Conservation (phyloP, 2,888 invertebrate species). For the Oxycera nigricornis region DNA sequence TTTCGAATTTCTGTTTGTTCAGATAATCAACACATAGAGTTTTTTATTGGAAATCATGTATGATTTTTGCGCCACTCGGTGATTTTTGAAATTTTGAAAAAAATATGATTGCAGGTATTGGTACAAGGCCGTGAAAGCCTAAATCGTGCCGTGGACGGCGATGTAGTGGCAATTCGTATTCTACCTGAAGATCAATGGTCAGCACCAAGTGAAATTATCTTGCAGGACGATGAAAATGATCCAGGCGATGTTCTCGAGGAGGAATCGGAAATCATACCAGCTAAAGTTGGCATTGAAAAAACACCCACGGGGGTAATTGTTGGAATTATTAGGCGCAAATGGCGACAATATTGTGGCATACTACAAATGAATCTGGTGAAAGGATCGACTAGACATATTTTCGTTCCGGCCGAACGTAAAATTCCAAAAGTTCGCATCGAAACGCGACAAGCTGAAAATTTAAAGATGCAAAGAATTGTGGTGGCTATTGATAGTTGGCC, state of each 20-base stretch:
- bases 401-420: slow-evolving; percentile 91
- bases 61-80: too few relatives aligned
- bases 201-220: slow-evolving; percentile 83
- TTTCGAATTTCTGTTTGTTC: not conserved
- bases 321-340: slow-evolving; percentile 95
- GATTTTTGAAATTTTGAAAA: too few relatives aligned
- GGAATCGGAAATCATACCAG: slow-evolving; percentile 65
- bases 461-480: slow-evolving; percentile 86
- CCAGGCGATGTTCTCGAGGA: slow-evolving; percentile 73
- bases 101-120: slow-evolving; percentile 67
- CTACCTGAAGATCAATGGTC: slow-evolving; percentile 91
- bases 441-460: slow-evolving; percentile 84
- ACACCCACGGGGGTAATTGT: slow-evolving; percentile 81
- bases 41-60: too few relatives aligned
- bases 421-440: slow-evolving; percentile 96
- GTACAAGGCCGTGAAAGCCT: slow-evolving; percentile 85
- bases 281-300: slow-evolving; percentile 60
- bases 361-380: slow-evolving; percentile 78
- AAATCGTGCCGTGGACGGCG: slow-evolving; percentile 95
- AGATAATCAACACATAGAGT: too few relatives aligned
- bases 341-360: slow-evolving; percentile 98
- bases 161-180: slow-evolving; percentile 89
- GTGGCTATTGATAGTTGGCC: slow-evolving; percentile 98
- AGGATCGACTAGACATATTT: slow-evolving; percentile 80
- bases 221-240: slow-evolving; percentile 76